Conservation (phyloP, 1,140 invertebrate genomes). For the Philotrypesis tridentata region DNA sequence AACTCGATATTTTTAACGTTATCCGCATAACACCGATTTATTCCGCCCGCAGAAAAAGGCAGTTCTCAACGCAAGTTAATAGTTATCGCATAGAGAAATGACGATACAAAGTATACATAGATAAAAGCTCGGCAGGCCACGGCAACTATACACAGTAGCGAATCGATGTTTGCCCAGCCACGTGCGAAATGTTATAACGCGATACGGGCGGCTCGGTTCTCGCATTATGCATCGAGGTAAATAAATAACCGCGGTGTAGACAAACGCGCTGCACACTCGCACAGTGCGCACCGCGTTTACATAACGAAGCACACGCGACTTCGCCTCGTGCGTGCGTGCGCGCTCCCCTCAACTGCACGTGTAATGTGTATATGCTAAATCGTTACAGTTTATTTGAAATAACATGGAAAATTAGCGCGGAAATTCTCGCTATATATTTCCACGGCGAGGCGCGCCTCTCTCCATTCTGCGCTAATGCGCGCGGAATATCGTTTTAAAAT, state of each 20-base stretch:
- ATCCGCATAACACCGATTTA: background rate
- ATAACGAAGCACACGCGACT: slow-evolving; percentile 11
- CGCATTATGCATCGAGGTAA: background rate
- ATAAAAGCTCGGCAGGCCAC: background rate
- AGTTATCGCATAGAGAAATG: background rate
- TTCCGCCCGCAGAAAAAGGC: background rate
- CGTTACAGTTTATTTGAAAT: background rate
- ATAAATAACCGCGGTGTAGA: background rate
- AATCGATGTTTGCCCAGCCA: background rate
- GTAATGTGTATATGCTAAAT: background rate
- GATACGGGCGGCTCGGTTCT: no score
- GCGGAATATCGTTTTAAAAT: background rate
- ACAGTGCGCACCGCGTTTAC: background rate
- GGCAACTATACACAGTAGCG: background rate
- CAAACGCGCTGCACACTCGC: no score
- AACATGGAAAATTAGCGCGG: background rate
- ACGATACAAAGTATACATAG: background rate
- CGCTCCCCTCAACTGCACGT: no score
- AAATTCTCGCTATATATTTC: background rate
- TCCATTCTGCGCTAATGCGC: no score
- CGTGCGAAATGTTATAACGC: background rate
- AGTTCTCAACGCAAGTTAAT: background rate
- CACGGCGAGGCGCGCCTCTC: no score
- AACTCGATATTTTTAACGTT: no score
- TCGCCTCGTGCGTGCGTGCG: background rate